Percentiles rank a stretch among this genome's conserved stretches.
phyloP scores from a whole-genome alignment of 1,140 invertebrate species.

The Holcopasites calliopsidis region DNA sequence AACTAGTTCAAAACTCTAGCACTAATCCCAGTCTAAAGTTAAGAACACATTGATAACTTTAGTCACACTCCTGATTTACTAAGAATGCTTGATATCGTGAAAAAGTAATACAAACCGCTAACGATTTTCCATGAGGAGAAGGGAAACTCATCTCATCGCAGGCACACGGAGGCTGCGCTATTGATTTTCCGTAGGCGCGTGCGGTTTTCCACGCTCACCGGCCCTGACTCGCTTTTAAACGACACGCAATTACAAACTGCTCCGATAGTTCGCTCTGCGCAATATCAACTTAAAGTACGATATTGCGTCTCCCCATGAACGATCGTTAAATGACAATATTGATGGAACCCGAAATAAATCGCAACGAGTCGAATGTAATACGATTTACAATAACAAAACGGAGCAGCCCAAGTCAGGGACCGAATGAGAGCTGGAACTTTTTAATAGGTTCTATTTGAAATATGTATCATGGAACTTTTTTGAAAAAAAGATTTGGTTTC shows the following conservation, averaged over 20 bases:
- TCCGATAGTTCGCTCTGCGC: neutral
- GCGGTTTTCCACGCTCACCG: constrained; percentile 57
- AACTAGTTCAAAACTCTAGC: too few relatives aligned
- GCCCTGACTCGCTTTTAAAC: constrained; percentile 49
- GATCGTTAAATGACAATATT: neutral
- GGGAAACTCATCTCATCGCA: constrained; percentile 38
- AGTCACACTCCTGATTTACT: too few relatives aligned
- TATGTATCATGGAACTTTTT: too few relatives aligned
- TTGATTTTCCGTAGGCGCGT: constrained; percentile 66
- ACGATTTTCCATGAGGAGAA: constrained; percentile 35
- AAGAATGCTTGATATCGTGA: too few relatives aligned
- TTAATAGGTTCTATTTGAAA: too few relatives aligned
- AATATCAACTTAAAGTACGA: neutral
- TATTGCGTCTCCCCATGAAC: neutral
- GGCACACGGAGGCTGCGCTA: constrained; percentile 55
- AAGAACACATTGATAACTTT: too few relatives aligned
- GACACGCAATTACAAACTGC: constrained; percentile 30
- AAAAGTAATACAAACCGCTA: too few relatives aligned
- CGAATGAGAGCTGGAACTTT: too few relatives aligned
- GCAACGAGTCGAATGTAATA: neutral
- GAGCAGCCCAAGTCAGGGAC: too few relatives aligned
- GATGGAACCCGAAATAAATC: neutral
- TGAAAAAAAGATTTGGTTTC: too few relatives aligned
- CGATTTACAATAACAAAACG: neutral
- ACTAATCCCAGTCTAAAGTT: too few relatives aligned